Base-by-base conservation (phyloP, 2,797 vertebrate genomes). In the Craterocephalus amniculus region DNA sequence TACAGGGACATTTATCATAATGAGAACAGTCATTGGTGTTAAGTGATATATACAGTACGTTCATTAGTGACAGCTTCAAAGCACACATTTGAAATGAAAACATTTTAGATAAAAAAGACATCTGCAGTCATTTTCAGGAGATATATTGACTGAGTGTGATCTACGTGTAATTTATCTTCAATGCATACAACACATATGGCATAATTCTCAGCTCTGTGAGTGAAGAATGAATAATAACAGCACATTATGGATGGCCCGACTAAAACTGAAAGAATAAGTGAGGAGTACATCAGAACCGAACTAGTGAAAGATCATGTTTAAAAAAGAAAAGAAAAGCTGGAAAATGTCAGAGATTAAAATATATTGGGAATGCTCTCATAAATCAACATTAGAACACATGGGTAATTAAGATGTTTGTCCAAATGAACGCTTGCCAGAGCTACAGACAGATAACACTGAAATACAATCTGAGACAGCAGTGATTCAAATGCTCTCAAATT, bases 371-470 rank as follows among this genome's bases (percentile, higher is more conserved):
- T 67, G 72, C 73, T 69, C 58, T 70, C 38, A 80, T 77, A 78
- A 78, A 83, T 70, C 49, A 34, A 70, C 22, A 27, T 54, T 27
- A 6, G 26, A 52, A 78, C 70, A 72, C 57, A 67, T 59, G 35
- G 48, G 54, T 85, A 86, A 87, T 87, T 80, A 83, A 84, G 80
- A 80, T 13, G 26, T 81, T 66, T 79, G 71, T 54, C n/a, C 56
- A 78, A 79, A 76, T 74, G 40, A 84, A 67, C 18, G 26, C 56
- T 71, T 72, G 57, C 31, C 59, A 64, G 67, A 74, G 70, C 83
- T 78, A 67, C 52, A 74, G 81, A 70, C 27, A 38, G 40, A 79
- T 64, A 56, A 86, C 70, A 77, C 63, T 74, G 54, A 77, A 79
- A 81, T 60, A 56, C 62, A 58, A 20, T 20, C 20, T 8, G 40